A percentile compares a stretch with the other conserved stretches of the same genome.
These are phyloP conservation scores for Malurus alboscapulatus DNA, from an alignment of 2,113 vertebrate species.

Conservation along the genomic window DNA sequence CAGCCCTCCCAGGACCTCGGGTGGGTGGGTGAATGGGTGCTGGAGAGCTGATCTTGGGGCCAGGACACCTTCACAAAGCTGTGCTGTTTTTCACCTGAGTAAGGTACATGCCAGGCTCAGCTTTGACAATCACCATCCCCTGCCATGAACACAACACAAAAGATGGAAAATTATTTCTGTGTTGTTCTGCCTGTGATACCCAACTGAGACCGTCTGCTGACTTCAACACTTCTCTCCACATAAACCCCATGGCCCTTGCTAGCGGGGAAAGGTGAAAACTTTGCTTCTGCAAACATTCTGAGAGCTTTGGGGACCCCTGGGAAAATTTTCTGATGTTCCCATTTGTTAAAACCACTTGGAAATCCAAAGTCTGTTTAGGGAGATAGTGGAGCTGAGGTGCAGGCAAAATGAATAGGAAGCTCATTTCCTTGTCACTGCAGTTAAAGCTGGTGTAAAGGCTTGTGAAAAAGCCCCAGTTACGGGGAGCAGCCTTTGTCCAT, in stretches of 20 bases:
- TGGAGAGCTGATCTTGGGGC: not conserved
- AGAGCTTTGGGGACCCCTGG: not conserved
- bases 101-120: not conserved
- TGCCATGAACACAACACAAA: not conserved
- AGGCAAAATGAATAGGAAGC: slow-evolving; percentile 35
- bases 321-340: not conserved
- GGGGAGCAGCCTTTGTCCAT: slow-evolving; percentile 54
- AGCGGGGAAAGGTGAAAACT: not conserved
- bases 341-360: slow-evolving; percentile 9
- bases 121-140: not conserved
- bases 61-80: not conserved
- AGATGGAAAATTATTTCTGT: not conserved
- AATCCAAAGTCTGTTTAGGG: slow-evolving; percentile 23
- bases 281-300: not conserved
- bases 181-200: not conserved
- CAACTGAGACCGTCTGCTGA: not conserved
- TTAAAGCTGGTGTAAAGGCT: not conserved
- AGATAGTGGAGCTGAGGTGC: not conserved
- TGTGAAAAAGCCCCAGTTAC: slow-evolving; percentile 17
- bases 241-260: not conserved
- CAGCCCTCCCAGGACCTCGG: not conserved
- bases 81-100: not conserved
- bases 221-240: not conserved
- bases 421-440: slow-evolving; percentile 23
- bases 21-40: not conserved